Base-by-base conservation (phyloP, 1,140 invertebrate genomes). In the Ooceraea biroi region DNA sequence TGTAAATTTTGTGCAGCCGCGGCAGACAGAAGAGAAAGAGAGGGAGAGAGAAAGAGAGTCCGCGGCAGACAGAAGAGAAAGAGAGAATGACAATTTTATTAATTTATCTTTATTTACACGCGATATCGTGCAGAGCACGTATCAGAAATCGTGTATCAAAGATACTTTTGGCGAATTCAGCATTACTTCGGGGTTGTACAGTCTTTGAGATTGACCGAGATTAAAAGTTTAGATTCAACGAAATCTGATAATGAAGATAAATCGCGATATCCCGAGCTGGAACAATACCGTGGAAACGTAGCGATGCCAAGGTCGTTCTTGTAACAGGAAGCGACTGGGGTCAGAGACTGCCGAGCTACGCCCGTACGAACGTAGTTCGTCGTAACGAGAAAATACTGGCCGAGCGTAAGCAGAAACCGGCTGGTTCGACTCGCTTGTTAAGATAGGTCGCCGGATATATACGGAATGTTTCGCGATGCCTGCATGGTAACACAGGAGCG, bases 301-400 rank as follows among this genome's bases (percentile, higher is more conserved):
- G 25, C 57, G 48, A 77, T 86, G 85, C 80, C 80, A 72, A 76
- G 69, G 85, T 69, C 80, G 82, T 87, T 78, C 76, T 82, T 78
- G 83, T 85, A 88, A 88, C 86, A 85, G 86, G 77, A 88, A 88
- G 80, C 58, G 60, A 66, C 50, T 25, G 83, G 76, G 86, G 73
- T 88, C 87, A 88, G 17, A 84, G 66, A 69, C 86, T 80, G 60
- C 71, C 52, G 12, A 82, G 52, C 17, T 63, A 83, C 83, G 65
- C 66, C 77, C 46, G 76, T 17, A 36, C 46, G 36, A 50, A n/a
- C 11, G 17, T 66, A 22, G 68, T 73, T 82, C 57, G 65, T 72
- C 19, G 61, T 71, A 82, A 65, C 41, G 52, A 85, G 63, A 72
- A 77, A 85, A 73, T 66, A 48, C n/a, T 30, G 41, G 57, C 41